These are phyloP conservation scores for Linnaemya vulpina DNA, from an alignment of 2,888 invertebrate genomes.

Conservation along the genomic window DNA sequence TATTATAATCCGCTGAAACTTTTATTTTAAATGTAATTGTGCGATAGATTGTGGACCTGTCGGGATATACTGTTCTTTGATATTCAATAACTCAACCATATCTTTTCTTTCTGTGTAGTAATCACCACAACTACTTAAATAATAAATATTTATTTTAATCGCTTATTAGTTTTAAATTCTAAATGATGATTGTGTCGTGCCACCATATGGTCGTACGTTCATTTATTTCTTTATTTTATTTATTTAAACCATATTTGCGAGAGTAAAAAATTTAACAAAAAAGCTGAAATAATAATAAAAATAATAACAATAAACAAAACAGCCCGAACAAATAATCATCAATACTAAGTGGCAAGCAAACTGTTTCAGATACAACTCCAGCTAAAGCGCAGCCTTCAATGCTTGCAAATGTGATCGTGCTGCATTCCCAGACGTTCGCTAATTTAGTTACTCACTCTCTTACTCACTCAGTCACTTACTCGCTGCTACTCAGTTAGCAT, in stretches of 20 bases:
- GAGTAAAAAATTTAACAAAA: slow-evolving; percentile 38
- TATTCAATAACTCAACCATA: neutral
- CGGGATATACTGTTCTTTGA: too few relatives aligned
- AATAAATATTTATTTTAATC: neutral
- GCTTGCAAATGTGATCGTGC: slow-evolving; percentile 1
- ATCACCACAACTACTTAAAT: neutral
- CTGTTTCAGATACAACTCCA: neutral
- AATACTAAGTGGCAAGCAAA: slow-evolving; percentile 23
- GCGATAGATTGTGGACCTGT: neutral
- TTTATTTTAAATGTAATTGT: too few relatives aligned
- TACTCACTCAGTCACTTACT: slow-evolving; percentile 19
- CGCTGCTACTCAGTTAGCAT: slow-evolving; percentile 42
- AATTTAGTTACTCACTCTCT: slow-evolving; percentile 11
- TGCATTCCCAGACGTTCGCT: neutral
- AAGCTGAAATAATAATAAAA: slow-evolving; percentile 48
- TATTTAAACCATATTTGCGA: slow-evolving; percentile 69
- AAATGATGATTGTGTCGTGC: slow-evolving; percentile 52
- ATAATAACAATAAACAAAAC: slow-evolving; percentile 54
- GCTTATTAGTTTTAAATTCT: neutral
- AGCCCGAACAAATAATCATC: slow-evolving; percentile 43
- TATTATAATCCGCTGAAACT: too few relatives aligned
- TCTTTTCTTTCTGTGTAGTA: neutral
- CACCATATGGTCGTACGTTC: slow-evolving; percentile 62
- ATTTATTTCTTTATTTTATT: slow-evolving; percentile 38
- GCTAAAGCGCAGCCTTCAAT: slow-evolving; percentile 27